Conservation (phyloP, 2,113 vertebrate genomes). For the Cyrtonyx montezumae region DNA sequence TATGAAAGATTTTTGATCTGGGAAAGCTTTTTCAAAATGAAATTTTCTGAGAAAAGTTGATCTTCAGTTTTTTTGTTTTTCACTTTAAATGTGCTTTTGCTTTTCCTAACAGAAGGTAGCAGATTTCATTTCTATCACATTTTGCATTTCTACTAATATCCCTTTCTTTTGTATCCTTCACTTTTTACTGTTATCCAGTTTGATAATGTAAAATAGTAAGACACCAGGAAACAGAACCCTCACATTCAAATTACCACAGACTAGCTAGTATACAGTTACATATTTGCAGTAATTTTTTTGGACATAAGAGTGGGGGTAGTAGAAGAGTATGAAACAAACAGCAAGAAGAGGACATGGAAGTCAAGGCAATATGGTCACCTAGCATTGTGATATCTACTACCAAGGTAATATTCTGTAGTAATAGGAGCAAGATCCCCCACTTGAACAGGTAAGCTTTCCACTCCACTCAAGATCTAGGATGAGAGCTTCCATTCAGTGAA, state of each 20-base stretch:
- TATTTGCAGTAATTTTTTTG: background rate
- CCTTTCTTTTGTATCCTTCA: background rate
- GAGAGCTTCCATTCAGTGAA: background rate
- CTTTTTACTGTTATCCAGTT: background rate
- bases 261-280: background rate
- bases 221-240: background rate
- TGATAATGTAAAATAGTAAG: background rate
- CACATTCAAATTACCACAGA: background rate
- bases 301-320: background rate
- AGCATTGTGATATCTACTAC: background rate
- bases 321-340: background rate
- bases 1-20: constrained; percentile 9
- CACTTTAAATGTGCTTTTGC: background rate
- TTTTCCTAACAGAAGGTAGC: background rate
- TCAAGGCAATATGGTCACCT: background rate
- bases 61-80: background rate
- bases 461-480: background rate
- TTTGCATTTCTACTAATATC: background rate
- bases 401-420: background rate
- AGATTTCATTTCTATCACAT: background rate
- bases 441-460: background rate
- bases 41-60: background rate
- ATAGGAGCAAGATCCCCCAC: background rate
- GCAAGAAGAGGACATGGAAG: background rate
- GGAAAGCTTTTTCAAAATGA: background rate